Evolutionary conservation across 2,797 vertebrate genomes (phyloP).

Genomic region (Gadopsis marmoratus): DNA sequence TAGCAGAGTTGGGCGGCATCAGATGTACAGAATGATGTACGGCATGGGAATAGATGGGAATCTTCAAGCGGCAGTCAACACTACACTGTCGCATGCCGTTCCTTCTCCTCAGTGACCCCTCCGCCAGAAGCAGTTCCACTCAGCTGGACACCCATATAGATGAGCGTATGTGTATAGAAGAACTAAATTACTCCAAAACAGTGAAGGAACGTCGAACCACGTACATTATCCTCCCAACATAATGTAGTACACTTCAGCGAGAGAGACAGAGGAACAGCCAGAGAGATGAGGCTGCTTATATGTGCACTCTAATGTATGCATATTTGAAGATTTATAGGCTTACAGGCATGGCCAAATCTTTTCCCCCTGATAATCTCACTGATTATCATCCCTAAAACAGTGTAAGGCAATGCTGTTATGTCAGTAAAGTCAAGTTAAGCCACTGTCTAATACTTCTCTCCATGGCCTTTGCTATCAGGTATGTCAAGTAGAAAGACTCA

Average conservation of each 20-base stretch:
- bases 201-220: background rate
- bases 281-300: background rate
- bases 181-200: background rate
- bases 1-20: background rate
- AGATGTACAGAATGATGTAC: background rate
- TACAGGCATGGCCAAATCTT: background rate
- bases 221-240: background rate
- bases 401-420: background rate
- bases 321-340: background rate
- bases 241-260: background rate
- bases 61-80: conserved; percentile 3
- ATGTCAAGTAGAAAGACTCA: background rate
- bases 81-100: conserved; percentile 12
- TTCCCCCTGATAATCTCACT: no score
- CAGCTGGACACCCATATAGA: background rate
- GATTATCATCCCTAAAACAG: background rate
- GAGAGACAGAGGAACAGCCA: background rate
- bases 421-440: background rate
- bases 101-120: conserved; percentile 6
- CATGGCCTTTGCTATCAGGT: background rate
- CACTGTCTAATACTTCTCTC: background rate
- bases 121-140: background rate
- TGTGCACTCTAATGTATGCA: background rate
- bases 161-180: background rate
- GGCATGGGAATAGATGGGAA: conserved; percentile 15